phyloP scores from a whole-genome alignment of 2,113 vertebrate genomes.

The Platichthys stellatus region DNA sequence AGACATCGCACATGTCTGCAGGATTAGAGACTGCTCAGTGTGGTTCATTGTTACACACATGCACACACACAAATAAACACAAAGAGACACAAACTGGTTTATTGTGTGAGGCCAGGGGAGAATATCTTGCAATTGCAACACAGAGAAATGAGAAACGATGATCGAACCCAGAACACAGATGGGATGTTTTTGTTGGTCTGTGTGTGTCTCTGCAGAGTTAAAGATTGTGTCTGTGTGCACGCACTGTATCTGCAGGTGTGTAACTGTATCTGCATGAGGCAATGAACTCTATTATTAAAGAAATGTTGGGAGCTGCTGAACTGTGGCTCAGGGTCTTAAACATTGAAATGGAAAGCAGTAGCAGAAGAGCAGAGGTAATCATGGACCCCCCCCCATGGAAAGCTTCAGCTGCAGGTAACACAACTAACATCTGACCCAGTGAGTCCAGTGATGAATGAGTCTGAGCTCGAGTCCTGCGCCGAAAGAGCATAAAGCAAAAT shows the following conservation, averaged over 20 bases:
- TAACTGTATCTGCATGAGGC: not conserved
- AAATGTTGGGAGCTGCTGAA: not conserved
- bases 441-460: conserved; percentile 13
- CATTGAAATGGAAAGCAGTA: conserved; percentile 41
- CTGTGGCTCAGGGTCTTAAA: conserved; percentile 38
- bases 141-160: conserved; percentile 40
- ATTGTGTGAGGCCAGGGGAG: conserved; percentile 27
- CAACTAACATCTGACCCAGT: conserved; percentile 44
- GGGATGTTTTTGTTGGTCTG: conserved; percentile 15
- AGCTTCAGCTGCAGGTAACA: conserved; percentile 44
- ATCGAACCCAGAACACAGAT: conserved; percentile 49
- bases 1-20: conserved; percentile 36
- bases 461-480: not conserved
- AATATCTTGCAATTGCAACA: conserved; percentile 16
- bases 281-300: not conserved
- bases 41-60: conserved; percentile 32
- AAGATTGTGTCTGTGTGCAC: not conserved
- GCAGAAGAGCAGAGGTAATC: conserved; percentile 66
- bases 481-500: conserved; percentile 2
- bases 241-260: not conserved
- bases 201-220: not conserved
- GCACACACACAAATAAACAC: conserved; percentile 34
- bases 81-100: not conserved
- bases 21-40: conserved; percentile 46
- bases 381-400: conserved; percentile 31